phyloP scores from a whole-genome alignment of 2,113 vertebrate genomes.

The Drymodes brunneopygia region DNA sequence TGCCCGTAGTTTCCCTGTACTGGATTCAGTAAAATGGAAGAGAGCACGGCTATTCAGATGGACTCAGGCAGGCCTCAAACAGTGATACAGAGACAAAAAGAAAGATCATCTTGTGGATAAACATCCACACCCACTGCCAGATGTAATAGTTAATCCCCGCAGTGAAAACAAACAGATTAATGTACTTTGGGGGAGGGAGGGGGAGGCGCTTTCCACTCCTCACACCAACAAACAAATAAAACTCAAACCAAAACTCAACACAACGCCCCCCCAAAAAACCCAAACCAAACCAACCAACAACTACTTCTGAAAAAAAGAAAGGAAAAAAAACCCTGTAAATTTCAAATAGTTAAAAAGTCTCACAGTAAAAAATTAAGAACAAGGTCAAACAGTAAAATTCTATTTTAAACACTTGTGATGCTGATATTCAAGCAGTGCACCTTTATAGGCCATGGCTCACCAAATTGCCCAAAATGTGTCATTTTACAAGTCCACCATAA shows the following conservation, averaged over 20 bases:
- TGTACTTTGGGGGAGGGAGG: rapidly evolving
- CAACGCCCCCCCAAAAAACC: rapidly evolving
- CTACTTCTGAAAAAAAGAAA: neutral
- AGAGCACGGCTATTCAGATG: neutral
- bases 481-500: neutral
- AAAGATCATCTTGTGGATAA: neutral
- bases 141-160: neutral
- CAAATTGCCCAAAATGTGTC: neutral
- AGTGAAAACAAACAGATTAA: neutral
- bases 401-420: neutral
- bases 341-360: neutral
- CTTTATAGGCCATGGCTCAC: neutral
- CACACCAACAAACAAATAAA: neutral
- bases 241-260: neutral
- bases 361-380: neutral
- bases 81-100: neutral
- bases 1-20: neutral
- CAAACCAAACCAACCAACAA: neutral
- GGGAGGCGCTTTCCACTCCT: neutral
- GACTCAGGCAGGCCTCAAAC: neutral
- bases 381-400: neutral
- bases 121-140: neutral
- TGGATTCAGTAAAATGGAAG: neutral
- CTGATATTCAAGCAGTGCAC: neutral
- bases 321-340: neutral